Percentiles rank a stretch among this genome's conserved stretches.
These are phyloP conservation scores for Montipora cactus DNA, from an alignment of 64 coral and sea anemone species.

Conservation along the genomic window DNA sequence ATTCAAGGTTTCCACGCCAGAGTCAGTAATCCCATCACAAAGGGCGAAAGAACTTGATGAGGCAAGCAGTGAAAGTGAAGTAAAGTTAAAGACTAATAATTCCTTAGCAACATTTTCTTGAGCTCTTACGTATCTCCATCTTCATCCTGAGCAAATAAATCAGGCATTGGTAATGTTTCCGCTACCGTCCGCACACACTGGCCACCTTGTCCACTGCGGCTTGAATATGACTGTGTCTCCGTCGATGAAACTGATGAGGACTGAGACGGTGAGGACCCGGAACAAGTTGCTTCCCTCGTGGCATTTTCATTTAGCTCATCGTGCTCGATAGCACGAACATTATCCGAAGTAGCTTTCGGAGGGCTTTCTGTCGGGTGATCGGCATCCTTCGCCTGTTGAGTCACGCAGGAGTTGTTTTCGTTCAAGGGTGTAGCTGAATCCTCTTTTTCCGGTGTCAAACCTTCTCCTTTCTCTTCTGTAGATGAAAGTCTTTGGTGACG, in stretches of 20 bases:
- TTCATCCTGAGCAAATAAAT: slow-evolving; percentile 66
- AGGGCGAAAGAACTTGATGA: no score
- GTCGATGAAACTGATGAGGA: background rate
- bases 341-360: background rate
- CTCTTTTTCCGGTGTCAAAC: background rate
- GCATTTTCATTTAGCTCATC: background rate
- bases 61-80: no score
- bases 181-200: slow-evolving; percentile 28
- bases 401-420: background rate
- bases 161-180: slow-evolving; percentile 33
- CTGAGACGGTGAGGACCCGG: no score
- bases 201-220: background rate
- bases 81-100: no score
- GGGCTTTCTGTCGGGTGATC: background rate
- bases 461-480: background rate
- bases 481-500: background rate
- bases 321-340: background rate
- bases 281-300: background rate
- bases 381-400: background rate
- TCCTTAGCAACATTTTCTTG: background rate
- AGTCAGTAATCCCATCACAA: no score
- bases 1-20: no score
- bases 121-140: slow-evolving; percentile 80
- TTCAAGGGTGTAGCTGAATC: background rate
- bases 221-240: background rate